phyloP scores from a whole-genome alignment of 1,140 invertebrate genomes.

The Leptinotarsa defecta region DNA sequence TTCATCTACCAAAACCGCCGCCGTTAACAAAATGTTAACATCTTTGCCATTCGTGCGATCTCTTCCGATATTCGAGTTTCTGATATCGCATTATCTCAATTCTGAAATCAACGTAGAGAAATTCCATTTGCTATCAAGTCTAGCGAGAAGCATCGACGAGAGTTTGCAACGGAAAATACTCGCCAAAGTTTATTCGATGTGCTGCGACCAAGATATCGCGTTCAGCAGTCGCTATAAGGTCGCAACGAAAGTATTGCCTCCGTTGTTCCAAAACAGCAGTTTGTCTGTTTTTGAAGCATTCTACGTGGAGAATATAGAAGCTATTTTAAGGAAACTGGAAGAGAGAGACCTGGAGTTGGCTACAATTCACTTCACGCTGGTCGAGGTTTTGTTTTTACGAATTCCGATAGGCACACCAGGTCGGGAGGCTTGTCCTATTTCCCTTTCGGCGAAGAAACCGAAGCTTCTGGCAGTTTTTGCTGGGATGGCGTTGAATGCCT shows the following conservation, averaged over 20 bases:
- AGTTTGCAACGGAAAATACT: constrained; percentile 22
- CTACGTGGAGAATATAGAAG: constrained; percentile 34
- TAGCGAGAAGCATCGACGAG: constrained; percentile 24
- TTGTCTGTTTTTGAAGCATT: constrained; percentile 36
- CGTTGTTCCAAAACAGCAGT: constrained; percentile 36
- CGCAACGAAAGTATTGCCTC: constrained; percentile 22
- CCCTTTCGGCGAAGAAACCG: constrained; percentile 15
- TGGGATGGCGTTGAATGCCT: constrained; percentile 34
- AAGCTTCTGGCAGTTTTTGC: constrained; percentile 31
- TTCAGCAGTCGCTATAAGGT: constrained; percentile 26
- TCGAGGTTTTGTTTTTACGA: constrained; percentile 46
- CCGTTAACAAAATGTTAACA: constrained; percentile 28
- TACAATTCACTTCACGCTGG: constrained; percentile 37
- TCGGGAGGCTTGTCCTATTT: constrained; percentile 15
- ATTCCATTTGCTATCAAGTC: constrained; percentile 24
- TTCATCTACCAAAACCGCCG: not conserved
- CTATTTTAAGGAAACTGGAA: constrained; percentile 31
- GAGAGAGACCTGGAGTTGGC: constrained; percentile 27
- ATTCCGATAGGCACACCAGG: constrained; percentile 33
- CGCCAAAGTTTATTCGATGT: constrained; percentile 3
- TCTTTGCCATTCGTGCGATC: constrained; percentile 26
- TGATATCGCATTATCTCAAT: constrained; percentile 30
- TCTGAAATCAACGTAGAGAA: constrained; percentile 19
- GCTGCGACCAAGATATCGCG: not conserved
- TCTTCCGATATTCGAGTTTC: constrained; percentile 34